Base-by-base conservation (phyloP, 1,140 invertebrate genomes). In the Panagrolaimus sp. region DNA sequence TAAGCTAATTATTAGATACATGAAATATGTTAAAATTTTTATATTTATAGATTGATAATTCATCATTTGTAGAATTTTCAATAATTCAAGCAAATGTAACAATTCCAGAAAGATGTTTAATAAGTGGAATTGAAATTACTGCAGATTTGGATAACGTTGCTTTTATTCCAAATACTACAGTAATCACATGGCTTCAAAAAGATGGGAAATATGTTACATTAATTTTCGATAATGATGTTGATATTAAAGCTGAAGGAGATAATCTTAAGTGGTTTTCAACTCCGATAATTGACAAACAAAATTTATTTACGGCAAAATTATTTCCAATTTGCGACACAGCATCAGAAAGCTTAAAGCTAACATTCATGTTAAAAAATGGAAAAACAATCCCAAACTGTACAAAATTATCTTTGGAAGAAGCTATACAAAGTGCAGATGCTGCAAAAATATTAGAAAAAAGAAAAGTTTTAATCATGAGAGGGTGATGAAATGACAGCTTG, bases 301-400 rank as follows among this genome's bases (percentile, higher is more conserved):
- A 16, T 57, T 20, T 57, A 27, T 57, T n/a, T 16, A 20, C 14
- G 2, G n/a, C 51, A n/a, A 57, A 57, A 27, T 25, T 57, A 20
- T 57, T 57, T 27, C 51, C 51, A n/a, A 20, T 16, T 3, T 1
- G 13, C 51, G 51, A 57, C 9, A 57, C 51, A 5, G 20, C 51
- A n/a, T 20, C 20, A 57, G 51, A 57, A n/a, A 57, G 51, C 20
- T 57, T 57, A 57, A 25, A 25, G 51, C 20, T 11, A n/a, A 57
- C 51, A 11, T 57, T 20, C 4, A 16, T 0, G 51, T 11, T 57
- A n/a, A n/a, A 2, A 13, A 16, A n/a, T 8, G 27, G 8, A 27
- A 27, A 23, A 57, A 20, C 51, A 57, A 57, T 38, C 7, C 2
- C 2, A 38, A 7, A 38, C 4, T 11, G 51, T 13, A 20, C 20